Percentiles rank a stretch among this genome's conserved stretches.
phyloP scores from a whole-genome alignment of 2,797 vertebrate species.

The Aphelocoma californica region DNA sequence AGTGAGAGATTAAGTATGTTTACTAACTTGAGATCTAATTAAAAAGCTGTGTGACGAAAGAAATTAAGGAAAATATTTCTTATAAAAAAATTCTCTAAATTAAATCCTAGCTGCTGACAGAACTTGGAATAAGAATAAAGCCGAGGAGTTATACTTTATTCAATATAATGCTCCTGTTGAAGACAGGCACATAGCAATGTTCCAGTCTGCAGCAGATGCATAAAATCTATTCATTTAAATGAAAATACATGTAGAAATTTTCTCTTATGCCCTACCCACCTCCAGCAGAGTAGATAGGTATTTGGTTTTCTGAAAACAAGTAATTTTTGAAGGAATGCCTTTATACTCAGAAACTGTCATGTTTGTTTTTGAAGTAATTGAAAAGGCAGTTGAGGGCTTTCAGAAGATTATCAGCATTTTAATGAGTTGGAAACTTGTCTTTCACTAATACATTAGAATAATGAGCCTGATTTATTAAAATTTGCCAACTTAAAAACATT shows the following conservation, averaged over 20 bases:
- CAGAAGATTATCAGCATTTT: neutral
- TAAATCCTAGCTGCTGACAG: neutral
- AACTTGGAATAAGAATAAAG: neutral
- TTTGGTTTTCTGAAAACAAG: neutral
- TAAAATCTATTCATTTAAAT: neutral
- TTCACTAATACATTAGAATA: neutral
- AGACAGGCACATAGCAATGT: neutral
- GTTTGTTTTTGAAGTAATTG: neutral
- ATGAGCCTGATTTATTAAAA: neutral
- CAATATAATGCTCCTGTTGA: neutral
- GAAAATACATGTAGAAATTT: neutral
- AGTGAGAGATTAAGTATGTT: constrained; percentile 20
- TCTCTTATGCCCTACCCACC: neutral
- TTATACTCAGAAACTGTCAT: neutral
- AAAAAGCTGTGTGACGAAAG: neutral
- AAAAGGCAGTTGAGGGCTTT: neutral
- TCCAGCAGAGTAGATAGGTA: neutral
- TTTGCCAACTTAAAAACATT: neutral
- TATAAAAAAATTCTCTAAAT: neutral
- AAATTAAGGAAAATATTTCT: neutral
- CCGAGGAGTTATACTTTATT: neutral
- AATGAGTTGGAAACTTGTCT: neutral
- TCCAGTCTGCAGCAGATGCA: neutral
- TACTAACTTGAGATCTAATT: constrained; percentile 5
- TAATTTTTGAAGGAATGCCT: neutral